Percentiles rank a stretch among this genome's conserved stretches.
Conservation (phyloP, 2,797 vertebrate species). For the Carapus acus region DNA sequence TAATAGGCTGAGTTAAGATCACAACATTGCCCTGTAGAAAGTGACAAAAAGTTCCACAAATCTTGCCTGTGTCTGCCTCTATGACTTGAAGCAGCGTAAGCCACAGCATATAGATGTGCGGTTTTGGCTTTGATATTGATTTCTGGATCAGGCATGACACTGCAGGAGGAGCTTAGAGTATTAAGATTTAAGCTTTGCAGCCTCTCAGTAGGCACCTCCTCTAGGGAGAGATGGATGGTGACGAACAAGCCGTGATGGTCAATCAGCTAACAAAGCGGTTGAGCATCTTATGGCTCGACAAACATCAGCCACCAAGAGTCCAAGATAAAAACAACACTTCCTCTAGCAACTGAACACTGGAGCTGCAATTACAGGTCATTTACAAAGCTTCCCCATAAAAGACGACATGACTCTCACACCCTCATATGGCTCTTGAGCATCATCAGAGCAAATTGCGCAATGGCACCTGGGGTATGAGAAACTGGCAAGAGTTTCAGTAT, state of each 20-base stretch:
- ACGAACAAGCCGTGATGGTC: background rate
- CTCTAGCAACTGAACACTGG: no score
- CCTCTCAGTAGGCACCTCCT: background rate
- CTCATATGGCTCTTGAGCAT: no score
- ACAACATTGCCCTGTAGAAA: constrained; percentile 14
- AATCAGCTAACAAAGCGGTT: background rate
- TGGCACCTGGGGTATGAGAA: no score
- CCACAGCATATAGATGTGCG: constrained; percentile 26
- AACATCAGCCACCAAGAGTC: no score
- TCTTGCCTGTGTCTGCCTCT: constrained; percentile 8
- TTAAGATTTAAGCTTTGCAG: constrained; percentile 40
- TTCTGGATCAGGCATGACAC: constrained; percentile 23
- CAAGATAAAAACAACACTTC: no score
- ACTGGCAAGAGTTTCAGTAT: no score
- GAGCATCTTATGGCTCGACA: no score
- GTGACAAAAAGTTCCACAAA: constrained; percentile 21
- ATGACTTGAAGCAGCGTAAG: constrained; percentile 18
- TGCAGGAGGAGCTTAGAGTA: constrained; percentile 29
- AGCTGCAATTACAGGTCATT: no score
- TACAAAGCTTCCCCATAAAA: no score
- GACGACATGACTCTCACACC: no score
- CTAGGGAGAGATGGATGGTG: constrained; percentile 5
- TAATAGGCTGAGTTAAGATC: constrained; percentile 14
- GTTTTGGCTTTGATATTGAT: constrained; percentile 40
- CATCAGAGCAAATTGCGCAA: no score